A percentile compares a stretch with the other conserved stretches of the same genome.
Evolutionary conservation across 2,113 vertebrate genomes (phyloP).

Genomic region (Psilopsiagon aurifrons): DNA sequence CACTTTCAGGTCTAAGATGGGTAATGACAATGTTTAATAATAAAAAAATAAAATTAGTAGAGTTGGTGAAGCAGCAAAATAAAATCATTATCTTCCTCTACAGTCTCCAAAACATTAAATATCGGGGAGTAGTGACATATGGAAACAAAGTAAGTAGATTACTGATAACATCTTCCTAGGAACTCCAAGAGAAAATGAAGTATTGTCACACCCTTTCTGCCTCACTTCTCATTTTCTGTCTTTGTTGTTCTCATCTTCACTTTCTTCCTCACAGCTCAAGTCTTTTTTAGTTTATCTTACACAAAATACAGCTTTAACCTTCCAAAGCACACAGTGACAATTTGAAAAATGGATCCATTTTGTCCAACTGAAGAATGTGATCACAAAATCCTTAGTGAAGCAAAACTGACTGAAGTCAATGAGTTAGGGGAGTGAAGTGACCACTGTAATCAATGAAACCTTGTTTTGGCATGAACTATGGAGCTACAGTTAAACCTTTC

Average conservation of each 20-base stretch:
- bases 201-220: neutral
- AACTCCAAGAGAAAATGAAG: neutral
- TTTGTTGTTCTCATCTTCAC: neutral
- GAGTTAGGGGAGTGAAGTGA: neutral
- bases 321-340: neutral
- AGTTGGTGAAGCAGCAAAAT: neutral
- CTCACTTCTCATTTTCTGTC: neutral
- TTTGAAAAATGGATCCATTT: constrained; percentile 27
- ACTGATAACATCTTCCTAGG: neutral
- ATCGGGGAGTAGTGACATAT: neutral
- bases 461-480: neutral
- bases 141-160: neutral
- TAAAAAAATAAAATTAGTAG: neutral
- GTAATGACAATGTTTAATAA: neutral
- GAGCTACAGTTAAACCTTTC: neutral
- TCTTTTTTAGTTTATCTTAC: neutral
- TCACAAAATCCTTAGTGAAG: constrained; percentile 4
- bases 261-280: neutral
- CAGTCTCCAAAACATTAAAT: neutral
- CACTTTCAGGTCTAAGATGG: neutral
- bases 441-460: neutral
- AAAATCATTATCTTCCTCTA: neutral
- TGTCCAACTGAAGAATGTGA: neutral
- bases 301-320: constrained; percentile 2
- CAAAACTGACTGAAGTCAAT: neutral